Evolutionary conservation across 2,113 vertebrate species (phyloP).

Genomic region (Climacteris rufus): DNA sequence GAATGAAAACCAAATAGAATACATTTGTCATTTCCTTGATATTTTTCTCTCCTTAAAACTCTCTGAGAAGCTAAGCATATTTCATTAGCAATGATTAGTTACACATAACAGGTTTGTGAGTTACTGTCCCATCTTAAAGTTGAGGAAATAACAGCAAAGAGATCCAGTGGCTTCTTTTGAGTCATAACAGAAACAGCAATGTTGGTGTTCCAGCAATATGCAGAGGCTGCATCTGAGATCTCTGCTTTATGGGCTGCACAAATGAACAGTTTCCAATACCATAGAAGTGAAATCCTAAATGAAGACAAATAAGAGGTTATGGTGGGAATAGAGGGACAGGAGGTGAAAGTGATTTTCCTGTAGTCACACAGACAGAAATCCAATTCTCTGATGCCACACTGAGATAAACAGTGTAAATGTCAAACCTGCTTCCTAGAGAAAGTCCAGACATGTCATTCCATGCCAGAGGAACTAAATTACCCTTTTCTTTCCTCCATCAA

Average conservation of each 20-base stretch:
- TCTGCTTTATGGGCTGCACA: neutral
- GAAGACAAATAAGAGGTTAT: neutral
- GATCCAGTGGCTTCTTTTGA: neutral
- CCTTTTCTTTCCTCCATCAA: neutral
- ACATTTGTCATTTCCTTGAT: neutral
- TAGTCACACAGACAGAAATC: neutral
- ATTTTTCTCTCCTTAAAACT: neutral
- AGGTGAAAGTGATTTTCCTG: neutral
- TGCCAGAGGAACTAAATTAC: neutral
- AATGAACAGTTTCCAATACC: neutral
- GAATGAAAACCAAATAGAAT: neutral
- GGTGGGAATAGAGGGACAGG: neutral
- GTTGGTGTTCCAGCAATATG: neutral
- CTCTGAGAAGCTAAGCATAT: neutral
- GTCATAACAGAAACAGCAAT: neutral
- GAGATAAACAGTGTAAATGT: conserved; percentile 19
- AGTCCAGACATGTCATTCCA: neutral
- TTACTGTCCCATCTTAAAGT: neutral
- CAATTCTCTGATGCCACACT: neutral
- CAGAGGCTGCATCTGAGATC: neutral
- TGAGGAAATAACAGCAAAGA: neutral
- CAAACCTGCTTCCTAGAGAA: conserved; percentile 7
- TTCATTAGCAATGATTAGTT: neutral
- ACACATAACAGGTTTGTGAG: neutral
- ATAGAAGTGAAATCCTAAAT: neutral